Evolutionary conservation across 2,797 vertebrate species (phyloP).

Genomic region (Labeo calbasu): DNA sequence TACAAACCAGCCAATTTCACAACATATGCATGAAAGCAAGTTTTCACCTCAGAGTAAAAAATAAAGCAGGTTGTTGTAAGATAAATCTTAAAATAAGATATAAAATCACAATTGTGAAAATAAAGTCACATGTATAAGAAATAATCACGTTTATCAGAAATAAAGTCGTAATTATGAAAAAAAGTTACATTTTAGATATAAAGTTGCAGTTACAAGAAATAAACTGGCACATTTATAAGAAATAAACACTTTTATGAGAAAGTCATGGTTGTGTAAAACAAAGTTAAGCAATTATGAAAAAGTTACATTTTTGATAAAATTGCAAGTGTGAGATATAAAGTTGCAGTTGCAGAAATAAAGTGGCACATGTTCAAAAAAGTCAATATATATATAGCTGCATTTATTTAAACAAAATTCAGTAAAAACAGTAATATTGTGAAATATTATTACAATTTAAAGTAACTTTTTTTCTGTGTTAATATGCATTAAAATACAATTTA

Average conservation of each 20-base stretch:
- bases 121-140: background rate
- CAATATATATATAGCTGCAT: background rate
- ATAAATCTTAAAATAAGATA: background rate
- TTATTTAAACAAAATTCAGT: background rate
- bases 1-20: background rate
- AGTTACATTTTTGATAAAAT: too few relatives aligned
- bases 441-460: background rate
- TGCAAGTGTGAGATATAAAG: too few relatives aligned
- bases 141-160: background rate
- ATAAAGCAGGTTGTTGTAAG: background rate
- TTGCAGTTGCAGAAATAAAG: too few relatives aligned
- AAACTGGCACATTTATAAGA: too few relatives aligned
- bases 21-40: background rate
- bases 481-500: background rate
- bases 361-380: background rate
- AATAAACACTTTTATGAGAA: too few relatives aligned
- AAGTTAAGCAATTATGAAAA: too few relatives aligned
- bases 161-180: background rate
- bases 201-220: conserved; percentile 16
- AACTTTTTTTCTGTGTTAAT: background rate
- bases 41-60: background rate
- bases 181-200: background rate
- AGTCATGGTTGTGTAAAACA: too few relatives aligned
- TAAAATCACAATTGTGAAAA: background rate
- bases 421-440: background rate